Conservation (phyloP, 2,888 invertebrate genomes). For the Andricus curvator region DNA sequence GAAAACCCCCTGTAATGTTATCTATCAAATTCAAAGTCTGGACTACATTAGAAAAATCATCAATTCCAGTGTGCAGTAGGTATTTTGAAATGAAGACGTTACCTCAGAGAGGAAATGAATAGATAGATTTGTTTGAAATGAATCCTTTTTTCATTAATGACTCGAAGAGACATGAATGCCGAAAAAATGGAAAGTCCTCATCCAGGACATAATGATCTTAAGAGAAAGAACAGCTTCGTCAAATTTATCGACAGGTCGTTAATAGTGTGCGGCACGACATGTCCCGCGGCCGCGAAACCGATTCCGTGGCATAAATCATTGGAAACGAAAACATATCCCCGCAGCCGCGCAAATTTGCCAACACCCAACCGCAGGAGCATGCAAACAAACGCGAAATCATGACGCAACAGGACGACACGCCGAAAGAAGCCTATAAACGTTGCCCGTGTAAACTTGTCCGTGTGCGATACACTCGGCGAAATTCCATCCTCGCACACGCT, state of each 20-base stretch:
- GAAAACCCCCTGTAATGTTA: no score
- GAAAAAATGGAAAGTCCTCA: background rate
- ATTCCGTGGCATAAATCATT: conserved; percentile 77
- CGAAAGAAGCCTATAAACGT: conserved; percentile 60
- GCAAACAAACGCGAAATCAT: conserved; percentile 78
- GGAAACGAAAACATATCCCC: conserved; percentile 78
- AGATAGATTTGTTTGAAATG: no score
- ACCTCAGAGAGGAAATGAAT: no score
- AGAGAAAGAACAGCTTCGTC: background rate
- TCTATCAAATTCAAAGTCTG: no score
- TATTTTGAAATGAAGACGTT: no score
- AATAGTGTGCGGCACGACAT: conserved; percentile 67
- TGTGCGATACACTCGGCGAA: conserved; percentile 49
- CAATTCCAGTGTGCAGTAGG: no score
- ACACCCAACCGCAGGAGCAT: conserved; percentile 75
- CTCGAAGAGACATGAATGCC: background rate
- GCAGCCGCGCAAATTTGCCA: conserved; percentile 78
- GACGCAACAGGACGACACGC: conserved; percentile 68
- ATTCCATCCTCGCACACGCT: conserved; percentile 50
- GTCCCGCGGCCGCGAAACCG: conserved; percentile 65
- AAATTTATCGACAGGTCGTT: conserved; percentile 61
- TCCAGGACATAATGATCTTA: background rate
- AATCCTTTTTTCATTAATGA: background rate
- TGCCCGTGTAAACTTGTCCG: conserved; percentile 59
- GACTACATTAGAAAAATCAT: no score